Percentiles rank a stretch among this genome's conserved stretches.
Evolutionary conservation across 2,797 vertebrate genomes (phyloP).

Genomic region (Gadopsis marmoratus): DNA sequence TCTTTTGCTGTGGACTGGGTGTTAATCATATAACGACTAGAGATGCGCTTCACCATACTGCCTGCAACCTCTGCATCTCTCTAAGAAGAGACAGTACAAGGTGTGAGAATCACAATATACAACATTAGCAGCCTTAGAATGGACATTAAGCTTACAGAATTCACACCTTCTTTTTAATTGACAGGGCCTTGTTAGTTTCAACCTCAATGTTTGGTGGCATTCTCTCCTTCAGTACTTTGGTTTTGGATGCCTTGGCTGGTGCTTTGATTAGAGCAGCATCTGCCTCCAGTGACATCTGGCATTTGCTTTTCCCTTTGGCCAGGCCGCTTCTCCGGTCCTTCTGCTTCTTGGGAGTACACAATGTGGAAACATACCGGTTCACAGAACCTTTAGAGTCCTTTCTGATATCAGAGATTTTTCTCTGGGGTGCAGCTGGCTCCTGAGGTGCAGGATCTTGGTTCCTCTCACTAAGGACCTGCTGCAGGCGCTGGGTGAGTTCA

Average conservation of each 20-base stretch:
- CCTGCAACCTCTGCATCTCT: constrained; percentile 65
- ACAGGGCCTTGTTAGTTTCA: constrained; percentile 25
- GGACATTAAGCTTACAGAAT: neutral
- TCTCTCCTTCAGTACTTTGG: constrained; percentile 49
- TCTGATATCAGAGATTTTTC: constrained; percentile 18
- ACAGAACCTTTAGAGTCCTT: constrained; percentile 1
- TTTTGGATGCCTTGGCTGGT: constrained; percentile 32
- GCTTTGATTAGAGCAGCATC: constrained; percentile 23
- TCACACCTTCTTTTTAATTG: constrained; percentile 74
- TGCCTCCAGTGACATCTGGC: constrained; percentile 15
- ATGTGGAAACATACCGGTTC: neutral
- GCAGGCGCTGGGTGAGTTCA: constrained; percentile 72
- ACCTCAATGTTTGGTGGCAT: constrained; percentile 1
- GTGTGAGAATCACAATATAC: neutral
- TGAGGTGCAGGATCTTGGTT: constrained; percentile 40
- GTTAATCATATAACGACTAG: constrained; percentile 73
- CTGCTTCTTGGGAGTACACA: constrained; percentile 30
- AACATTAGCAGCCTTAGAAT: neutral
- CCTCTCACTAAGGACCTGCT: constrained; percentile 66
- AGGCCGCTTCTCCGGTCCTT: constrained; percentile 18
- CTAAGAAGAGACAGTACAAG: constrained; percentile 45
- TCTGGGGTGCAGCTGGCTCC: constrained; percentile 13
- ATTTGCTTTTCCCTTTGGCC: constrained; percentile 40
- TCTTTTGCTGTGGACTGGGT: constrained; percentile 38
- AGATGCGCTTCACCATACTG: constrained; percentile 82